Base-by-base conservation (phyloP, 2,797 vertebrate species). In the Gymnocypris eckloni region DNA sequence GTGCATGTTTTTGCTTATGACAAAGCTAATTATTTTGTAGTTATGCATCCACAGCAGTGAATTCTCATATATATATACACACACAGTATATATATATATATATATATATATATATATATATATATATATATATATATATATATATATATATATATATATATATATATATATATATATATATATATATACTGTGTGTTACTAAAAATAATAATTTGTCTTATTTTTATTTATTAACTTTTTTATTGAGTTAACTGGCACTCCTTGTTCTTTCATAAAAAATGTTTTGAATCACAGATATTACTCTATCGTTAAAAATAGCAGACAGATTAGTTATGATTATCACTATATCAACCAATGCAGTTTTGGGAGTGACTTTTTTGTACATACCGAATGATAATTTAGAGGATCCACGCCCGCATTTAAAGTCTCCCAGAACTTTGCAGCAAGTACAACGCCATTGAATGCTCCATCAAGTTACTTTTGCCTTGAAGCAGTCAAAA, bases 351-450 rank as follows among this genome's bases (percentile, higher is more conserved):
- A 67, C 43, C 64, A 67, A n/a, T n/a, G 18, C 12, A 69, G 69
- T 70, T 67, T 52, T 59, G 67, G 82, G 82, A 52, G 73, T 69
- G 82, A 39, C 59, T 66, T 37, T 84, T 77, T 16, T 67, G 18
- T 28, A 72, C 81, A 72, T 56, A 70, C 37, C 7, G 9, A 59
- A 39, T 3, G 1, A 67, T 72, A 83, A 83, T 61, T 83, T 45
- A 75, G 37, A 72, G 41, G 8, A 45, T 79, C 72, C 41, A 61
- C 67, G 8, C 25, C 41, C 54, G 20, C 45, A 56, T 78, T 79
- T 70, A 80, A 39, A 39, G 20, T 25, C 6, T 83, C 81, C 64
- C 52, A 85, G 39, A 85, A 48, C 84, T 25, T 79, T 73, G 3
- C 33, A 59, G 12, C 1, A 7, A 59, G 41, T 56, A 4, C 11